A percentile compares a stretch with the other conserved stretches of the same genome.
These are phyloP conservation scores for Osmerus eperlanus DNA, from an alignment of 2,113 vertebrate species.

Conservation along the genomic window DNA sequence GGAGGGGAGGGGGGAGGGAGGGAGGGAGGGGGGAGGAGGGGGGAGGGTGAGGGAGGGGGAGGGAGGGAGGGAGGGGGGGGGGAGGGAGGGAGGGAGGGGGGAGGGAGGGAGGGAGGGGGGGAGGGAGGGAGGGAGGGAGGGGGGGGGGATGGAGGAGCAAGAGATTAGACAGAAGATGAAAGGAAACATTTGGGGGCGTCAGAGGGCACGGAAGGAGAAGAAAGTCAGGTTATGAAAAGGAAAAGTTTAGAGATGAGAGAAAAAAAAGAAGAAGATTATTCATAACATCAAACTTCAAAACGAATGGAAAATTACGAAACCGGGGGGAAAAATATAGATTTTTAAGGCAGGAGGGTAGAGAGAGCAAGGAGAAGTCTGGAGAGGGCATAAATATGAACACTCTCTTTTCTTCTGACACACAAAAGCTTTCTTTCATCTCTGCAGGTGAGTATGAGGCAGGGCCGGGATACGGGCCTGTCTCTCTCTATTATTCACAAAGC, in stretches of 20 bases:
- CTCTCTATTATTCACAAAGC: slow-evolving; percentile 48
- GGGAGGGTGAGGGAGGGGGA: too few relatives aligned
- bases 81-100: not conserved
- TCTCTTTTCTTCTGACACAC: slow-evolving; percentile 19
- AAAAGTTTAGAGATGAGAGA: not conserved
- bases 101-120: not conserved
- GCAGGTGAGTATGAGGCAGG: slow-evolving; percentile 25
- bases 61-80: too few relatives aligned
- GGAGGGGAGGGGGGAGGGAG: not conserved
- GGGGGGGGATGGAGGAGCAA: not conserved
- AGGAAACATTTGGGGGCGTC: not conserved
- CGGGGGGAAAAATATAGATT: not conserved
- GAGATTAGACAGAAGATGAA: not conserved
- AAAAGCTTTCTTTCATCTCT: slow-evolving; percentile 40
- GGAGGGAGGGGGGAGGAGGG: not conserved
- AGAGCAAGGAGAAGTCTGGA: slow-evolving; percentile 13
- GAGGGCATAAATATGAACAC: slow-evolving; percentile 31
- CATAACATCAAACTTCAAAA: slow-evolving; percentile 16
- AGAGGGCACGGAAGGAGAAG: slow-evolving; percentile 4
- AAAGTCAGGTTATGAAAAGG: slow-evolving; percentile 5
- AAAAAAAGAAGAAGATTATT: not conserved
- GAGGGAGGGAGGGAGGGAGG: not conserved
- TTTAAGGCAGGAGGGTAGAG: not conserved
- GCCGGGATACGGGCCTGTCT: slow-evolving; percentile 5
- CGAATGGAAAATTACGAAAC: slow-evolving; percentile 21